phyloP scores from a whole-genome alignment of 2,113 vertebrate genomes.

The Deroptyus accipitrinus region DNA sequence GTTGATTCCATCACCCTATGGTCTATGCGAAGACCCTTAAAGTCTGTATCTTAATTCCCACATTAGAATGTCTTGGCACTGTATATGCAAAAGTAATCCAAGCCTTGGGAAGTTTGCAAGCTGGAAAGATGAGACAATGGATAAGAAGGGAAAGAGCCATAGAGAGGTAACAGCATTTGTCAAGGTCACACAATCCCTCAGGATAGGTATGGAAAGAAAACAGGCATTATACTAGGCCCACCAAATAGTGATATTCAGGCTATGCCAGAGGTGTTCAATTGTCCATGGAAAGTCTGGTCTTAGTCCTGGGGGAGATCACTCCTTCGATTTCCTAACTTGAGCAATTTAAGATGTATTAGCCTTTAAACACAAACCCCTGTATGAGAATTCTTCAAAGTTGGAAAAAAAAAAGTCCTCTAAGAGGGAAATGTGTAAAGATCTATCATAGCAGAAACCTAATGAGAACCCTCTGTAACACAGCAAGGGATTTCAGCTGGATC shows the following conservation, averaged over 20 bases:
- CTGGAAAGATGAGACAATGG: neutral
- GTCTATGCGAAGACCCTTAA: neutral
- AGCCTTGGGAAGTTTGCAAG: neutral
- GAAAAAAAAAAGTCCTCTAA: neutral
- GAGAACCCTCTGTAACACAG: neutral
- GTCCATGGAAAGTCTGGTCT: neutral
- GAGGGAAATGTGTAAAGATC: neutral
- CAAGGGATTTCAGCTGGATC: constrained; percentile 25
- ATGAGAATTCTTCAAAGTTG: neutral
- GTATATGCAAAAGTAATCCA: neutral
- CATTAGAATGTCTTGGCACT: neutral
- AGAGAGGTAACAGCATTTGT: neutral
- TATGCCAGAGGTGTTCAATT: neutral
- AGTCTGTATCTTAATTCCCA: neutral
- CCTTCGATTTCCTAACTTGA: neutral
- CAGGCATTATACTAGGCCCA: neutral
- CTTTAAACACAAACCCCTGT: neutral
- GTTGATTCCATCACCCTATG: neutral
- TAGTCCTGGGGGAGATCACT: neutral
- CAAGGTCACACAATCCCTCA: neutral
- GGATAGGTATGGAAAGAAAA: neutral
- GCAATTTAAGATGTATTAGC: neutral
- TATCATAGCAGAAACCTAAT: neutral
- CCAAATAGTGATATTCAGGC: neutral
- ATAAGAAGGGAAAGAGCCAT: neutral